phyloP scores from a whole-genome alignment of 1,140 invertebrate species.

The Lordiphosa collinella region DNA sequence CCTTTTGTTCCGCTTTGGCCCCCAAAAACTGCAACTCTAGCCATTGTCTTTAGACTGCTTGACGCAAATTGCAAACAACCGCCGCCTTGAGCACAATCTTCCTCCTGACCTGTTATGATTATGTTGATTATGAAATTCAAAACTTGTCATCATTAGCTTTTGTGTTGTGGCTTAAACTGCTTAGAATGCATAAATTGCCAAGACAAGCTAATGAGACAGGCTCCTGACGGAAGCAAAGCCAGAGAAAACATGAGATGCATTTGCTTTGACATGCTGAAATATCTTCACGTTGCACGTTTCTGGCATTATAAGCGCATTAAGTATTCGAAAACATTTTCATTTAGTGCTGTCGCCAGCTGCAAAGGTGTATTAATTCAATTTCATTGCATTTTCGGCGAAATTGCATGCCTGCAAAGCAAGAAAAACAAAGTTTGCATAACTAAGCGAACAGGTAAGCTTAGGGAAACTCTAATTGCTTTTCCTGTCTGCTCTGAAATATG shows the following conservation, averaged over 20 bases:
- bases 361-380: slow-evolving; percentile 64
- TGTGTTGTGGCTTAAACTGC: slow-evolving; percentile 31
- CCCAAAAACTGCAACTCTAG: not conserved
- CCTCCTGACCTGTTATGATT: slow-evolving; percentile 34
- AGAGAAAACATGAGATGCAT: slow-evolving; percentile 16
- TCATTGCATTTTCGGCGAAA: slow-evolving; percentile 62
- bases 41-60: slow-evolving; percentile 34
- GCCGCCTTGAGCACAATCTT: slow-evolving; percentile 19
- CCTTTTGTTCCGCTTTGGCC: slow-evolving; percentile 7
- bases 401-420: slow-evolving; percentile 31
- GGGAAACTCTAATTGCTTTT: slow-evolving; percentile 30
- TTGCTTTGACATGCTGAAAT: slow-evolving; percentile 56
- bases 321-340: slow-evolving; percentile 65
- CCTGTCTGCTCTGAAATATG: not conserved
- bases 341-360: slow-evolving; percentile 1
- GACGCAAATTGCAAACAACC: slow-evolving; percentile 33
- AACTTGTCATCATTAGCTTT: slow-evolving; percentile 37
- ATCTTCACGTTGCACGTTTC: slow-evolving; percentile 53
- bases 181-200: slow-evolving; percentile 55
- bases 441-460: slow-evolving; percentile 26
- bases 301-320: slow-evolving; percentile 66
- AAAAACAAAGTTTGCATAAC: slow-evolving; percentile 56
- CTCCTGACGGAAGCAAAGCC: slow-evolving; percentile 49
- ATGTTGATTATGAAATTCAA: slow-evolving; percentile 60
- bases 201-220: slow-evolving; percentile 60